Evolutionary conservation across 1,140 invertebrate species (phyloP).

Genomic region (Hycleus cichorii): DNA sequence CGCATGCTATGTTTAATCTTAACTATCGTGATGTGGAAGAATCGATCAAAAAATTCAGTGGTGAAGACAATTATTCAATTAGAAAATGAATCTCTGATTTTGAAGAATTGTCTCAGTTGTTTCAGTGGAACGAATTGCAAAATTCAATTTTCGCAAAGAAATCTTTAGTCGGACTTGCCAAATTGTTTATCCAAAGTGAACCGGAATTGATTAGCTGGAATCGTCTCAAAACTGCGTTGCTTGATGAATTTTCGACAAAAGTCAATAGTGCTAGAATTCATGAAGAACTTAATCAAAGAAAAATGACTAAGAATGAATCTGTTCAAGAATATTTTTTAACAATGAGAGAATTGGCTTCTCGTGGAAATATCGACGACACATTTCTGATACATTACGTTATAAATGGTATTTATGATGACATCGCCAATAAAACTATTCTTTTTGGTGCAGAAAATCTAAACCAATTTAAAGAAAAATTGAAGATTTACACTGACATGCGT

Average conservation of each 20-base stretch:
- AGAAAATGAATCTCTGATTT: too few species aligned
- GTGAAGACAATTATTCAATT: too few species aligned
- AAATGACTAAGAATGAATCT: conserved; percentile 9
- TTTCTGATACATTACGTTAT: background rate
- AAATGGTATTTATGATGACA: too few species aligned
- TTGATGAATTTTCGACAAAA: conserved; percentile 22
- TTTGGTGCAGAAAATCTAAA: too few species aligned
- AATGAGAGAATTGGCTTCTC: background rate
- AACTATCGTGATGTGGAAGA: too few species aligned
- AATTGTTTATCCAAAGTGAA: conserved; percentile 31
- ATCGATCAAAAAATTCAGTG: too few species aligned
- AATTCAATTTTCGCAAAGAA: conserved; percentile 34
- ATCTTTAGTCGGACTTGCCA: conserved; percentile 27
- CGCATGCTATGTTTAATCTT: too few species aligned
- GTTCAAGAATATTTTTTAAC: background rate
- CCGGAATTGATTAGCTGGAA: conserved; percentile 22
- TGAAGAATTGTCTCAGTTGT: background rate
- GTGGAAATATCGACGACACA: background rate
- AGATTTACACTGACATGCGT: too few species aligned
- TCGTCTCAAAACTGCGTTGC: conserved; percentile 22
- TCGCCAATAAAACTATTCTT: too few species aligned
- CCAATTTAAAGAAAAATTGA: too few species aligned
- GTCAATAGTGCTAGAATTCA: conserved; percentile 28
- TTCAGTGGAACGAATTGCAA: conserved; percentile 29
- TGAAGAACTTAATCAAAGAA: conserved; percentile 19